These are phyloP conservation scores for Acrossocheilus wenchowensis DNA, from an alignment of 2,797 vertebrate species.

Conservation along the genomic window DNA sequence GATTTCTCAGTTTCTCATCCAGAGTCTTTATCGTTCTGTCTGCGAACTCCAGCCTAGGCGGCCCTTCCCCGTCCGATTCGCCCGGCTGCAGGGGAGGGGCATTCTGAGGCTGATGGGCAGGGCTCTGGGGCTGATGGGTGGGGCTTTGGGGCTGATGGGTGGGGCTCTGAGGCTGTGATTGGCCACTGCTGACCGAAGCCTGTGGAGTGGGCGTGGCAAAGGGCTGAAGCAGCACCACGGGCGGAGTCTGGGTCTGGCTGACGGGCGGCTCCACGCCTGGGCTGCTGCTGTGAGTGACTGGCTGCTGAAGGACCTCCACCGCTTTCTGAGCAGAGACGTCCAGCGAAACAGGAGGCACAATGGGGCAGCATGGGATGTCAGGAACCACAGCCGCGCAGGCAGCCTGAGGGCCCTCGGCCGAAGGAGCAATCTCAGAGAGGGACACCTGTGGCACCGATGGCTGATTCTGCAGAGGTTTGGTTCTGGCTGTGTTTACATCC, in stretches of 20 bases:
- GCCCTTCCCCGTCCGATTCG: slow-evolving; percentile 91
- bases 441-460: slow-evolving; percentile 3
- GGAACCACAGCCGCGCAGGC: slow-evolving; percentile 59
- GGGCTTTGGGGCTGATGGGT: slow-evolving; percentile 73
- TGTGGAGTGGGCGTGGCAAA: slow-evolving; percentile 72
- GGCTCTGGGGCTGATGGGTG: slow-evolving; percentile 75
- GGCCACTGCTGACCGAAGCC: slow-evolving; percentile 68
- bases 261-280: slow-evolving; percentile 74
- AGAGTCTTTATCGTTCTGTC: slow-evolving; percentile 96
- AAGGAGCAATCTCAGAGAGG: slow-evolving; percentile 33
- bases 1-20: slow-evolving; percentile 94
- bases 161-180: slow-evolving; percentile 81
- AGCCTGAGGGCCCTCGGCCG: slow-evolving; percentile 27
- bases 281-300: slow-evolving; percentile 72
- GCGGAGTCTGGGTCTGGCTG: slow-evolving; percentile 81
- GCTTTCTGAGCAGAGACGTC: slow-evolving; percentile 68
- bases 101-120: slow-evolving; percentile 74
- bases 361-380: slow-evolving; percentile 80
- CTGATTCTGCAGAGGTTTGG: slow-evolving; percentile 66
- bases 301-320: slow-evolving; percentile 44
- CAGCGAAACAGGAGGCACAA: slow-evolving; percentile 76
- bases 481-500: slow-evolving; percentile 59
- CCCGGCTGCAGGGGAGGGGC: slow-evolving; percentile 60
- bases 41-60: slow-evolving; percentile 86
- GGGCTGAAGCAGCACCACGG: slow-evolving; percentile 82